Conservation (phyloP, 2,113 vertebrate genomes). For the Halcyon senegalensis region DNA sequence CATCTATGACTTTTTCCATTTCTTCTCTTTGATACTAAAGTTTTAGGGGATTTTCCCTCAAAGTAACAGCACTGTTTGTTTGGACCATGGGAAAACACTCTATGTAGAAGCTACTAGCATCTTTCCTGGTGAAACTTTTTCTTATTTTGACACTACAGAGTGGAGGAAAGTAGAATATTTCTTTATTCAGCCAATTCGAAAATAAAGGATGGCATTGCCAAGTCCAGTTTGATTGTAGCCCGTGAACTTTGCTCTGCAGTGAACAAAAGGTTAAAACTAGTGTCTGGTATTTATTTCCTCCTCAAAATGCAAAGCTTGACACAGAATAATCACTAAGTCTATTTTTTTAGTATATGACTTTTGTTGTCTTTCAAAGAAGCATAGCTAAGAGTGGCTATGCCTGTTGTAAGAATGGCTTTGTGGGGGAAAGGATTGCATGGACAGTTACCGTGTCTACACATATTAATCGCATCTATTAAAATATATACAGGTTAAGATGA, state of each 20-base stretch:
- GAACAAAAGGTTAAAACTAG: background rate
- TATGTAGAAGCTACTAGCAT: background rate
- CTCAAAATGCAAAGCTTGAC: background rate
- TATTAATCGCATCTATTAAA: background rate
- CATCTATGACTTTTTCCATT: background rate
- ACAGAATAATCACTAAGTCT: background rate
- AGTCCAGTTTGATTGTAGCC: background rate
- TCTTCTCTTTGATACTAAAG: background rate
- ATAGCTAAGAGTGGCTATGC: background rate
- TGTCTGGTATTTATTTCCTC: background rate
- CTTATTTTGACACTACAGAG: background rate
- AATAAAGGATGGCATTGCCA: background rate
- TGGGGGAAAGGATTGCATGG: background rate
- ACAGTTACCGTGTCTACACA: background rate
- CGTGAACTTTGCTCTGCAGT: background rate
- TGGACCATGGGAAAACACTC: background rate
- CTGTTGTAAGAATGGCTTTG: background rate
- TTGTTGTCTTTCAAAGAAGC: background rate
- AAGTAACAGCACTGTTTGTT: background rate
- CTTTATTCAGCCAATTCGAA: background rate
- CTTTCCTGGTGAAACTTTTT: background rate
- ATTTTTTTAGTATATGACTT: background rate
- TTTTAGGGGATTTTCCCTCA: background rate
- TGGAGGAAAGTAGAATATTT: background rate
- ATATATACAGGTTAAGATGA: background rate